Conservation (phyloP, 2,797 vertebrate species). For the Schizothorax lantsangensis region DNA sequence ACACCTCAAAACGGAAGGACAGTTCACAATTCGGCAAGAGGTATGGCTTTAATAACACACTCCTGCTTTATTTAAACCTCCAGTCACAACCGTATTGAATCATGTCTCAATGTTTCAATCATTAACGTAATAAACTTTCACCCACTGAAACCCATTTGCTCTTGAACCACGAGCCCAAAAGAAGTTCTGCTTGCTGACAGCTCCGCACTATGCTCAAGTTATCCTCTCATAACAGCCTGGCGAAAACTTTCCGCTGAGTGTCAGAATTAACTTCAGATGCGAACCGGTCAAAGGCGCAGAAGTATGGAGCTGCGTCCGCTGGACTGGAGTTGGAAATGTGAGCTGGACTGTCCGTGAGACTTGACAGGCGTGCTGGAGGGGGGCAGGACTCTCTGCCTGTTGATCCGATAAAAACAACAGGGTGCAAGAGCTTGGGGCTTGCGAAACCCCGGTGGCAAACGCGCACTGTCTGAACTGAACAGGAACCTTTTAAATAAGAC, state of each 20-base stretch:
- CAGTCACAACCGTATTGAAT: not conserved
- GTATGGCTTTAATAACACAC: not conserved
- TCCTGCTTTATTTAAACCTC: not conserved
- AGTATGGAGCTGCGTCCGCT: not conserved
- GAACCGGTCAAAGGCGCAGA: not conserved
- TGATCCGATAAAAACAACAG: constrained; percentile 63
- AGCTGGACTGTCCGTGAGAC: constrained; percentile 30
- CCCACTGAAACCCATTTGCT: not conserved
- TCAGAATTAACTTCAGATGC: not conserved
- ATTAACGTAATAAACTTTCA: constrained; percentile 14
- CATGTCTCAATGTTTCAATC: not conserved
- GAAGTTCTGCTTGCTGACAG: not conserved
- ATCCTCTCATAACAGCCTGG: not conserved
- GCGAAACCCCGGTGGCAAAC: constrained; percentile 55
- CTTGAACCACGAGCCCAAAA: not conserved
- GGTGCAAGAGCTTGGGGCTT: constrained; percentile 31
- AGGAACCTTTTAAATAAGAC: not conserved
- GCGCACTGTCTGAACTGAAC: constrained; percentile 23
- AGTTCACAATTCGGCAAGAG: constrained; percentile 1
- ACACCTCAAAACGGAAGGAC: constrained; percentile 22
- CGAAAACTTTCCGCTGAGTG: constrained; percentile 20
- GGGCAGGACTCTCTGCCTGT: constrained; percentile 64
- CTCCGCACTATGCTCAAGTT: not conserved
- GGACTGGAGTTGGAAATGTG: constrained; percentile 19
- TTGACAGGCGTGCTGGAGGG: constrained; percentile 46